Evolutionary conservation across 2,113 vertebrate genomes (phyloP), one percentile per base, ranked within the genome.

Genomic region (Ascaphus truei): DNA sequence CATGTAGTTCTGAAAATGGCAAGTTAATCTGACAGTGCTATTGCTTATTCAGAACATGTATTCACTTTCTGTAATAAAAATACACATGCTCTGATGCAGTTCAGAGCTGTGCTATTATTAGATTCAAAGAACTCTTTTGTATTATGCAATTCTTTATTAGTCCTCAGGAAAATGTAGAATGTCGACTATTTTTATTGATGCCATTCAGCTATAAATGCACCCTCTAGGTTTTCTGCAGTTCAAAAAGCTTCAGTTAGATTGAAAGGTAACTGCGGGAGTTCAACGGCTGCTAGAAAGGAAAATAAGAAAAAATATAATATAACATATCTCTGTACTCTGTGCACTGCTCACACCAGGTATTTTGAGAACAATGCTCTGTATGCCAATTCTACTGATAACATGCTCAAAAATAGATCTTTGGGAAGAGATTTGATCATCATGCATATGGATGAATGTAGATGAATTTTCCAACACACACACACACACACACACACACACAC

Each of bases 51-150:
- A 64, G 20, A 52, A 51, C 12, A 52, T 27, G 47, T 20, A 1
- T 10, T 41, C 30, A 7, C 16, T 20, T 27, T 18, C 3, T 52
- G 5, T 25, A 26, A 27, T 64, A 7, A 31, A 30, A 50, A 18
- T 22, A 20, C 31, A 51, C 39, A 27, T 22, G 13, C 34, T 26
- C 13, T 67, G 52, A 16, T 36, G 18, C 53, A 58, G 41, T 36
- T 48, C 30, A 48, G 12, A 48, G 53, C 29, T 26, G 18, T 58
- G 52, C 53, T 68, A 68, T 47, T 68, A 57, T 68, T 58, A 58
- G 65, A 68, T 36, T 58, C 31, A 68, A 68, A 47, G 31, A 36
- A 33, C 23, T 23, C 65, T 58, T 68, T 68, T 43, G 53, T 68
- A n/a, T n/a, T n/a, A 7, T 34, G 18, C 26, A 31, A 39, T 65